Base-by-base conservation (phyloP, 2,113 vertebrate genomes). In the Perccottus glenii region DNA sequence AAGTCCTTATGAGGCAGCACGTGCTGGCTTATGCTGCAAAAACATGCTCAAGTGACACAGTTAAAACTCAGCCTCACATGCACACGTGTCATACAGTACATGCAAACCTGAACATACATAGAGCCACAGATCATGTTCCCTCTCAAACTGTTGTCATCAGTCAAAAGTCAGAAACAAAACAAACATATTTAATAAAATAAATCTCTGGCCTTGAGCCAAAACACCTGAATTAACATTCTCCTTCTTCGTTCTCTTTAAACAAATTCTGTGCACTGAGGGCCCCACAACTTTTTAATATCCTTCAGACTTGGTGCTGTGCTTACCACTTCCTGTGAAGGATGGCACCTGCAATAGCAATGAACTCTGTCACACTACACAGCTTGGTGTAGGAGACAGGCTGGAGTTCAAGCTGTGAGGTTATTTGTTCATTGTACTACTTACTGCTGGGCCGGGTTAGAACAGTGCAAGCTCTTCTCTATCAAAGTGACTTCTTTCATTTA, bases 191-290 rank as follows among this genome's bases (percentile, higher is more conserved):
- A 40, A n/a, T 58, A 48, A 8, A 53, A 50, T 66, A 59, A 72
- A 49, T 9, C n/a, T 43, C 46, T 78, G 72, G 61, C 57, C 3
- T 40, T 7, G 16, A 57, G 58, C 69, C 66, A 82, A 74, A 72
- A 72, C 86, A 90, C 87, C 82, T 88, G 80, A 82, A 79, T 84
- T 80, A 78, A 84, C 73, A 82, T 19, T 19, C 14, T 52, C 46
- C 12, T 5, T 45, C 32, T 57, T 71, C 35, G 48, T 58, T 38
- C 59, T 35, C 36, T 63, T 67, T 16, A 52, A 58, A 85, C 57
- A 75, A 80, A 60, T 50, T 59, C 52, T 58, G 52, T 65, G 48
- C 38, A 36, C 36, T 27, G 46, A 59, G 61, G 62, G 15, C 60
- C 56, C 16, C n/a, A 16, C 5, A 47, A 19, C 14, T 68, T 72